phyloP scores from a whole-genome alignment of 2,888 invertebrate species.

The Drosophila neonasuta region DNA sequence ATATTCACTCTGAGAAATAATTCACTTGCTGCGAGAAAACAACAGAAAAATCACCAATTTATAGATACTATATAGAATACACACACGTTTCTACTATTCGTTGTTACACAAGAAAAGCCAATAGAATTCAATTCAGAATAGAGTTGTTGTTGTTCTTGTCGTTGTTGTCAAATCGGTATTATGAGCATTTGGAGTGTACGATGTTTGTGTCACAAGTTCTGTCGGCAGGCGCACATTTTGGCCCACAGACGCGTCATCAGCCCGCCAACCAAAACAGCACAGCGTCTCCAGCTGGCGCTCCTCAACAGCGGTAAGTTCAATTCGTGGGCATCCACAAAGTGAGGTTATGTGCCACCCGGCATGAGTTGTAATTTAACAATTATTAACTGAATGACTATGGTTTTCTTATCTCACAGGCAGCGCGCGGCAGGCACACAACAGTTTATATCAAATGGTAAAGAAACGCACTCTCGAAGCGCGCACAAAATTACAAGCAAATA shows the following conservation, averaged over 20 bases:
- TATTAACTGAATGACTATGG: constrained; percentile 7
- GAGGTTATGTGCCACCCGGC: constrained; percentile 48
- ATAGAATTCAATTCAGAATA: constrained; percentile 34
- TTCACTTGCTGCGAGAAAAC: constrained; percentile 42
- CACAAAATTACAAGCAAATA: constrained; percentile 75
- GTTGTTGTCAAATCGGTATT: constrained; percentile 48
- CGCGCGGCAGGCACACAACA: constrained; percentile 65
- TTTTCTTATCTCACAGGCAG: constrained; percentile 44
- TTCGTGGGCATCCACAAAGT: not conserved
- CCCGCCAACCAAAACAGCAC: constrained; percentile 20
- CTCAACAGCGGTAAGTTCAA: constrained; percentile 50
- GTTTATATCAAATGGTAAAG: constrained; percentile 80
- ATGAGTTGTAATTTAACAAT: constrained; percentile 6
- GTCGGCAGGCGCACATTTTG: constrained; percentile 73
- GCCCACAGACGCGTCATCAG: constrained; percentile 49
- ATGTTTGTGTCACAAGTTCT: constrained; percentile 65
- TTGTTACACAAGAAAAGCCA: constrained; percentile 64
- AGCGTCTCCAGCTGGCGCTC: constrained; percentile 40
- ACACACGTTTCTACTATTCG: constrained; percentile 48
- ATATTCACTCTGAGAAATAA: constrained; percentile 56
- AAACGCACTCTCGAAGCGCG: constrained; percentile 79
- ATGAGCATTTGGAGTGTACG: constrained; percentile 77
- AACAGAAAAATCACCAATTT: not conserved
- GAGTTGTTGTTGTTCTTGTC: constrained; percentile 36
- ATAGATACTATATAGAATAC: constrained; percentile 20